These are phyloP conservation scores for Tinamus guttatus DNA, from an alignment of 2,113 vertebrate species.

Conservation along the genomic window DNA sequence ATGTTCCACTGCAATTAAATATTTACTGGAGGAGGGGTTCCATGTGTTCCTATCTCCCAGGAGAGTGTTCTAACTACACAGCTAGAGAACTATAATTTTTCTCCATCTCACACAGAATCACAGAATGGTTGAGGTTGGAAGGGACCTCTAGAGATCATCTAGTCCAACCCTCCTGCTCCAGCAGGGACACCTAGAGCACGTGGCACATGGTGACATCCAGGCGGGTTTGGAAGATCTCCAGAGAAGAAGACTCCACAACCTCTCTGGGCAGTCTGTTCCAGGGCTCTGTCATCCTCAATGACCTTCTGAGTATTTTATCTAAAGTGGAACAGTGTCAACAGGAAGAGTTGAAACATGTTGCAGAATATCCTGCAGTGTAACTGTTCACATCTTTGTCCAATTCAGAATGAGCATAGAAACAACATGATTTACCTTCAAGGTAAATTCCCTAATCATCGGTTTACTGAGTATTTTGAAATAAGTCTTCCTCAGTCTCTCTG, in stretches of 20 bases:
- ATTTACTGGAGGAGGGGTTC: not conserved
- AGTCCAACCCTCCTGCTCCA: too few species aligned
- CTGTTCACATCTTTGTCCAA: not conserved
- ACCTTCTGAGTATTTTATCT: slow-evolving; percentile 32
- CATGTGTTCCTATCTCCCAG: not conserved
- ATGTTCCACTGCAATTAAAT: slow-evolving; percentile 21
- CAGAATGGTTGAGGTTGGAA: too few species aligned
- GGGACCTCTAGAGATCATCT: too few species aligned
- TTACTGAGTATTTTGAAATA: slow-evolving; percentile 14
- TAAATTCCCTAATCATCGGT: slow-evolving; percentile 21
- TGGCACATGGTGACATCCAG: too few species aligned
- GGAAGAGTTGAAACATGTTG: slow-evolving; percentile 31
- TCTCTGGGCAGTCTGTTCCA: too few species aligned
- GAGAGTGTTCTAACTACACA: not conserved
- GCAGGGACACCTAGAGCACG: too few species aligned
- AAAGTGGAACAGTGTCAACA: slow-evolving; percentile 44
- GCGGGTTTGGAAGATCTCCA: too few species aligned
- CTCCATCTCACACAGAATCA: too few species aligned
- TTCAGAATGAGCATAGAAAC: not conserved
- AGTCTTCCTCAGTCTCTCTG: not conserved
- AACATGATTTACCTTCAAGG: not conserved
- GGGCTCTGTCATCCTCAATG: too few species aligned
- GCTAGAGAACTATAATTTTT: slow-evolving; percentile 3
- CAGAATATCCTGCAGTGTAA: not conserved
- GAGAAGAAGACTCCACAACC: too few species aligned